These are phyloP conservation scores for Ciconia stormi DNA, from an alignment of 2,113 vertebrate genomes.

Conservation along the genomic window DNA sequence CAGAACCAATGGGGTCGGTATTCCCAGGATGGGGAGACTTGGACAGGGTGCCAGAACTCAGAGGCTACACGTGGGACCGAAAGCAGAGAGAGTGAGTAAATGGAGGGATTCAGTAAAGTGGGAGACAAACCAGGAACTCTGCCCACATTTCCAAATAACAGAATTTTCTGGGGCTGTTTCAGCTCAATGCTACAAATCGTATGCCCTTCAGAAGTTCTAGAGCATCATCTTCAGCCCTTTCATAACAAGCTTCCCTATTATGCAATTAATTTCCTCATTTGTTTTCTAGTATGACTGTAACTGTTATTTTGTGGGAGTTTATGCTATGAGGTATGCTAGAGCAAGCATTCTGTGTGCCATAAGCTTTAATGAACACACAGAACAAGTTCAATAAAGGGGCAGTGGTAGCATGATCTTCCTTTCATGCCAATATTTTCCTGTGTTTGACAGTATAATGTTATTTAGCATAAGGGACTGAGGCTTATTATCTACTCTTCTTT, in stretches of 20 bases:
- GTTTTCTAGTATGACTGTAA: not conserved
- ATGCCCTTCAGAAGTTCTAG: not conserved
- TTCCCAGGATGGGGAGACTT: slow-evolving; percentile 67
- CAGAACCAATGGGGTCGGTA: slow-evolving; percentile 60
- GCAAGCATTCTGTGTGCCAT: not conserved
- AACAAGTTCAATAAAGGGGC: not conserved
- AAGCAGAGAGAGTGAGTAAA: slow-evolving; percentile 9
- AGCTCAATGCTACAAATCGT: not conserved
- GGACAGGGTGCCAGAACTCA: slow-evolving; percentile 13
- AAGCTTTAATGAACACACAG: not conserved
- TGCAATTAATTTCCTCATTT: not conserved
- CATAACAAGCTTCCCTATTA: not conserved
- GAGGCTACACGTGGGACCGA: not conserved
- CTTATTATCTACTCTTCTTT: not conserved
- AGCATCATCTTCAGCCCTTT: not conserved
- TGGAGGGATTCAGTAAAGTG: not conserved
- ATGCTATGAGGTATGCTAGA: not conserved
- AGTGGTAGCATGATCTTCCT: not conserved
- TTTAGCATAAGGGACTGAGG: not conserved
- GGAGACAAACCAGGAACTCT: not conserved
- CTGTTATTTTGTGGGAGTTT: not conserved
- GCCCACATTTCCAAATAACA: not conserved
- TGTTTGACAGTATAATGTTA: not conserved
- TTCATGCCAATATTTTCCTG: not conserved
- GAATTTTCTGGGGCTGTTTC: not conserved